Evolutionary conservation across 2,113 vertebrate species (phyloP), one percentile per base, ranked within the genome.

Genomic region (Aix galericulata): DNA sequence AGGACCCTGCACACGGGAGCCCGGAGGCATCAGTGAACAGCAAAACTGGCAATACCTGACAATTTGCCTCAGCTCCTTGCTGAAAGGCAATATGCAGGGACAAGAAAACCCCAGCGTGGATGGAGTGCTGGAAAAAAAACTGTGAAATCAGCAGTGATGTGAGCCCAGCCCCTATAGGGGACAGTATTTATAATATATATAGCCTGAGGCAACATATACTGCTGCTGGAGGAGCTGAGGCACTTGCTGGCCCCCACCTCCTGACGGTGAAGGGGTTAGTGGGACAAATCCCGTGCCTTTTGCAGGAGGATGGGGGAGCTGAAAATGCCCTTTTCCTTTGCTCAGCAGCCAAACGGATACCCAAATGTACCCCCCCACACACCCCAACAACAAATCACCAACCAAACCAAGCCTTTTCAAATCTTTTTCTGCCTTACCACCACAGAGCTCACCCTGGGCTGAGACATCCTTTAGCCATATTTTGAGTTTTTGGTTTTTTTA

Each of bases 41-140:
- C 75, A 91, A 83, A 96, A 96, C 94, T 90, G 82, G 96, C 95
- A 96, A 93, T 91, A 96, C 96, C 88, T 94, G 96, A 96, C 96
- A 95, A 83, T 40, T 93, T 38, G 58, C 82, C 67, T 86, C 67
- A 50, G 75, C 55, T 90, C 72, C 53, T 91, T 63, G 79, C 82
- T 91, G 71, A 44, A 69, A 90, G 82, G 75, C 67, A 88, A 76
- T 77, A 66, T 80, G 40, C 73, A 94, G 77, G 72, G 66, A 78
- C 91, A 94, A 27, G 36, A 94, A 88, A 90, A 94, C 59, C 60
- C 40, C 82, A 93, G 40, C 23, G 60, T 69, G 48, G 73, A 91
- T 79, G 34, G 63, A 92, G 34, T 56, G 69, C 94, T 92, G 58
- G 77, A 89, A 84, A 88, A 90, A 86, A 91, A 86, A 56, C 69